Evolutionary conservation across 2,888 invertebrate species (phyloP), one percentile per base, ranked within the genome.

Genomic region (Gymnocheta viridis): DNA sequence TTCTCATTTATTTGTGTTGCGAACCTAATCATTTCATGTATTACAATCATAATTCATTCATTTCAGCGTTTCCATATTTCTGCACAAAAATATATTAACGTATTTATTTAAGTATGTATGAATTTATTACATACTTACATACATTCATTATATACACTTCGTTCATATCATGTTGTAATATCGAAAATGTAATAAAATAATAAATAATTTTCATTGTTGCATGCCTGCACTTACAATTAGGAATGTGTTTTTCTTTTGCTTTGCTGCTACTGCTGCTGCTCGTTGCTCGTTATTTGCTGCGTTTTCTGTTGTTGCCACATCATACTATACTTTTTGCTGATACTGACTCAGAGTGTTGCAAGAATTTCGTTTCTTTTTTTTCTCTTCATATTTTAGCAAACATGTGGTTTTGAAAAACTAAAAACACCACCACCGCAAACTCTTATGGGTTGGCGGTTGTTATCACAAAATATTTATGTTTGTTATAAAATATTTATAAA

Each of bases 11-110:
- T 51, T 60, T 70, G 27, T 47, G 47, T 67, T 54, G 24, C 44
- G 44, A 51, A 12, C 66, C 76, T 60, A 84, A 80, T 84, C 70
- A 62, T 82, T 77, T 77, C 72, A 81, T 80, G 67, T 67, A 73
- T 67, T 64, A 81, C 81, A 84, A 84, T 81, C 70, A 79, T 84
- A 81, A 81, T 77, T 81, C 84, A 84, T 81, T 84, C 81, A 84
- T 81, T 81, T 69, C 72, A 60, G 41, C 69, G n/a, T n/a, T n/a
- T n/a, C n/a, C n/a, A n/a, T n/a, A 74, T 60, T 72, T 64, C 58
- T 44, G 35, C 35, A 49, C 49, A n/a, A 12, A 69, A 69, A 22
- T 27, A 54, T 32, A 67, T 62, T 58, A 67, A 64, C 1, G 17
- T 17, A 32, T 19, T 3, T 56, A 10, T 32, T 4, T 10, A 17